Evolutionary conservation across 2,888 invertebrate species (phyloP).

Genomic region (Diarsia rubi): DNA sequence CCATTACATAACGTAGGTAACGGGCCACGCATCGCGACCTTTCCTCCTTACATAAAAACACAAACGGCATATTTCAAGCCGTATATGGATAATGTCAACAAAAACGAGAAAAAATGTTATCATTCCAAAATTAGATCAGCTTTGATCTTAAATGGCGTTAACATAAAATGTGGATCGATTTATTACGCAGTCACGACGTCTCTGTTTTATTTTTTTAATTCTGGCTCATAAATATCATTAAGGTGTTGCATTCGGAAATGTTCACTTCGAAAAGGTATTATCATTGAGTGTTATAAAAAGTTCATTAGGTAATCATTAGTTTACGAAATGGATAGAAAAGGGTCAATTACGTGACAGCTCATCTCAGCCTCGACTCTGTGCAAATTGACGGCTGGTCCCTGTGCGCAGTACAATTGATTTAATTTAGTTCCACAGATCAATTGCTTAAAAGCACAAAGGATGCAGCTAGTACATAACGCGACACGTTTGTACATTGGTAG

Average conservation of each 20-base stretch:
- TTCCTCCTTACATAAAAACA: slow-evolving; percentile 69
- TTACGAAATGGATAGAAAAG: slow-evolving; percentile 27
- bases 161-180: slow-evolving; percentile 56
- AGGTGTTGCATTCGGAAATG: slow-evolving; percentile 24
- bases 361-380: slow-evolving; percentile 15
- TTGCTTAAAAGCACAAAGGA: slow-evolving; percentile 47
- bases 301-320: background rate
- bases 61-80: slow-evolving; percentile 63
- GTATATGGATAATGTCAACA: slow-evolving; percentile 62
- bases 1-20: slow-evolving; percentile 76
- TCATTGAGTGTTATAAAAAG: slow-evolving; percentile 15
- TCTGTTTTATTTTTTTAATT: slow-evolving; percentile 47
- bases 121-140: slow-evolving; percentile 38
- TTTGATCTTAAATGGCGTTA: slow-evolving; percentile 34
- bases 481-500: slow-evolving; percentile 40
- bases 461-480: slow-evolving; percentile 30
- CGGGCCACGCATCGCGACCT: slow-evolving; percentile 73
- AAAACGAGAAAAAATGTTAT: slow-evolving; percentile 54
- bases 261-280: background rate
- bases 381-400: background rate
- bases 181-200: slow-evolving; percentile 27
- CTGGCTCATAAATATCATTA: slow-evolving; percentile 26
- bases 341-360: slow-evolving; percentile 3
- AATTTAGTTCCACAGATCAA: slow-evolving; percentile 37
- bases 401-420: slow-evolving; percentile 20